Evolutionary conservation across 2,888 invertebrate genomes (phyloP), one percentile per base, ranked within the genome.

Genomic region (Rotaria macrura): DNA sequence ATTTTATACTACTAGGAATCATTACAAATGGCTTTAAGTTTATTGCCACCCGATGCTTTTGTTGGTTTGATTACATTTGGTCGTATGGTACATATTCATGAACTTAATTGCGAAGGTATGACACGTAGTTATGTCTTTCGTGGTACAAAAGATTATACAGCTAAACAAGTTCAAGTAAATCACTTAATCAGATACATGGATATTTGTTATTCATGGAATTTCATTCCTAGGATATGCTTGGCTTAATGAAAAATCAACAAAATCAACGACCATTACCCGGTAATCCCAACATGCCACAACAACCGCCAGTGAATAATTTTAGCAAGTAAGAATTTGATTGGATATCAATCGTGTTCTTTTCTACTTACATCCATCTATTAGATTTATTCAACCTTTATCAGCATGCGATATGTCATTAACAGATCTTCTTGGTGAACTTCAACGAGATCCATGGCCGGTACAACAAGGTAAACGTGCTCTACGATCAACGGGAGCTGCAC

Each of bases 51-150:
- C 17, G 96, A 96, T 92, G 96, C 98, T 1, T 92, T 98, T 3
- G 95, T 99, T 88, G 98, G 99, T 0, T 93, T 99, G 1, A 95
- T 99, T 87, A 99, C 99, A 1, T 99, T 95, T 92, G 99, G 98
- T 38, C 95, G 96, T 91, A 98, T 98, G 96, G 96, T 99, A 23
- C 96, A 98, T 52, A 92, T 99, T 84, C 99, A 99, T 92, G 99
- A 99, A 91, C 92, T 99, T 85, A 94, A 95, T 12, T 94, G 95
- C 87, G 96, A 96, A 90, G 96, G 97, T 43, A 95, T 96, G 89
- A 95, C 96, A 87, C 96, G 97, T 91, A 96, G 96, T 89, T 99
- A 95, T 90, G 98, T 99, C 38, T 99, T 99, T 91, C 94, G 97
- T 88, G 99, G 99, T 84, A 96, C 96, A 2, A 99, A 99, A 92